Evolutionary conservation across 2,113 vertebrate species (phyloP).

Genomic region (Aramus guarauna): DNA sequence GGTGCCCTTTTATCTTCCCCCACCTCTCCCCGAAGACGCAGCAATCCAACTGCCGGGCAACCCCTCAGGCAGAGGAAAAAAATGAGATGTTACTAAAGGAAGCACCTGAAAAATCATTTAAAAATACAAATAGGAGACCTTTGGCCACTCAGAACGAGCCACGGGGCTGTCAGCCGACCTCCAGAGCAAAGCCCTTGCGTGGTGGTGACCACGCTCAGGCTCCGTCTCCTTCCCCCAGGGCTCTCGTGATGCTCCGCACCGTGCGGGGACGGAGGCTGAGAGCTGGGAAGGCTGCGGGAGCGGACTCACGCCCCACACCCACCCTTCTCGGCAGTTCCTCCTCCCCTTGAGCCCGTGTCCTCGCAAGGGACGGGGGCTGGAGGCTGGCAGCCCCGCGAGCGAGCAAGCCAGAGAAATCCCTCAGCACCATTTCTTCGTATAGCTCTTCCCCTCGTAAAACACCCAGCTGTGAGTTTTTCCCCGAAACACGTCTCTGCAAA

Average conservation of each 20-base stretch:
- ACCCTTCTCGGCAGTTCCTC: not conserved
- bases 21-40: not conserved
- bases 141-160: not conserved
- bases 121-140: not conserved
- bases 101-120: not conserved
- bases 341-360: not conserved
- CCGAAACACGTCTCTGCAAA: not conserved
- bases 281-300: not conserved
- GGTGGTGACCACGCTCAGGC: not conserved
- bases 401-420: not conserved
- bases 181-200: not conserved
- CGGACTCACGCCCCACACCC: not conserved
- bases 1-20: not conserved
- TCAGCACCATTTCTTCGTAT: not conserved
- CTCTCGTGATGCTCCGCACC: rapidly evolving
- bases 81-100: rapidly evolving
- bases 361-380: rapidly evolving
- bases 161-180: not conserved
- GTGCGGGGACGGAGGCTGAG: not conserved
- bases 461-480: not conserved
- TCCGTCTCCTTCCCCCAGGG: not conserved
- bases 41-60: rapidly evolving
- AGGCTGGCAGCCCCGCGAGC: not conserved
- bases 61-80: not conserved
- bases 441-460: not conserved